A percentile compares a stretch with the other conserved stretches of the same genome.
phyloP scores from a whole-genome alignment of 2,797 vertebrate species.

The Chelidonichthys spinosus region DNA sequence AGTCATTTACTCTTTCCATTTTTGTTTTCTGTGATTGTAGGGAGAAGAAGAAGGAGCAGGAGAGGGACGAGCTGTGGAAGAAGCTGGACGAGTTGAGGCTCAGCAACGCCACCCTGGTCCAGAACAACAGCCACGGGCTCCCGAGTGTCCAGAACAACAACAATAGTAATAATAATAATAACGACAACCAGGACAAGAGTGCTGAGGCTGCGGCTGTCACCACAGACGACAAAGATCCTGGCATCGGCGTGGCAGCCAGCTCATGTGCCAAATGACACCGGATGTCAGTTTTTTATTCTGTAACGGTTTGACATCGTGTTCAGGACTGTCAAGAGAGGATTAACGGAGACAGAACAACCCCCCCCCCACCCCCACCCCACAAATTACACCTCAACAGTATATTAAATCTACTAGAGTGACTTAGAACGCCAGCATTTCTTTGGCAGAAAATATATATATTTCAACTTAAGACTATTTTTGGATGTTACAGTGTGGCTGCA shows the following conservation, averaged over 20 bases:
- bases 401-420: conserved; percentile 76
- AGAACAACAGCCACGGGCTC: conserved; percentile 88
- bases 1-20: not conserved
- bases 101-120: conserved; percentile 82
- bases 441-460: conserved; percentile 83
- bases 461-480: conserved; percentile 88
- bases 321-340: conserved; percentile 67
- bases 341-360: conserved; percentile 53
- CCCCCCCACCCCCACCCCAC: conserved; percentile 24
- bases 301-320: conserved; percentile 76
- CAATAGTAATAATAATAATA: conserved; percentile 32
- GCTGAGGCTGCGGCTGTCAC: conserved; percentile 12
- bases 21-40: conserved; percentile 68
- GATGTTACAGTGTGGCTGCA: conserved; percentile 88
- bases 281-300: conserved; percentile 79
- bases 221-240: conserved; percentile 43
- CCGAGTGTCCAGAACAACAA: conserved; percentile 82
- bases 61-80: conserved; percentile 96
- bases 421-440: conserved; percentile 84
- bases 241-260: conserved; percentile 27
- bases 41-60: conserved; percentile 97
- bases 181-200: conserved; percentile 48
- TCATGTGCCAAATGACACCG: conserved; percentile 86
- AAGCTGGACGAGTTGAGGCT: conserved; percentile 92
- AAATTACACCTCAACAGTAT: conserved; percentile 88